phyloP scores from a whole-genome alignment of 1,140 invertebrate genomes.

The Aphelinus atriplicis region DNA sequence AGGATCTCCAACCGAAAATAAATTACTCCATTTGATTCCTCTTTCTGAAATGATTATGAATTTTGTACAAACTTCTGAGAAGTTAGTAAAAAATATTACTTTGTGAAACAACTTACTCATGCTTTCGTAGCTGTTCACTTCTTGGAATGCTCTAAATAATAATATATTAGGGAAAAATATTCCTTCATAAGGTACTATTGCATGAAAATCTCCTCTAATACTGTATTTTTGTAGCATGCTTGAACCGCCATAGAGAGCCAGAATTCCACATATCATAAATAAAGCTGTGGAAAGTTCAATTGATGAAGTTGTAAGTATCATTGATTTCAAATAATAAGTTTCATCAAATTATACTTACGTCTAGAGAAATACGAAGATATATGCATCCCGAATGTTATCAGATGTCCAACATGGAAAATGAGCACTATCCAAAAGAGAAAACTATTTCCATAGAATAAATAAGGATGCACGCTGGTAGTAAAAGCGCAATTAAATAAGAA shows the following conservation, averaged over 20 bases:
- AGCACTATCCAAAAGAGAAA: slow-evolving; percentile 61
- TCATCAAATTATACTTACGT: slow-evolving; percentile 43
- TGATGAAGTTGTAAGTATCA: background rate
- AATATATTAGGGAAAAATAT: slow-evolving; percentile 52
- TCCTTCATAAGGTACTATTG: slow-evolving; percentile 47
- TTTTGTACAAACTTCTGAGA: background rate
- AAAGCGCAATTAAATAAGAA: slow-evolving; percentile 57
- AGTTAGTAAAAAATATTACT: slow-evolving; percentile 33
- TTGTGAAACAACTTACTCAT: slow-evolving; percentile 44
- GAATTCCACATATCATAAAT: slow-evolving; percentile 46
- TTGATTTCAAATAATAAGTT: slow-evolving; percentile 1
- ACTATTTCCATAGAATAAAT: slow-evolving; percentile 58
- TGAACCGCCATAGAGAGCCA: slow-evolving; percentile 47
- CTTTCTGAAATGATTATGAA: slow-evolving; percentile 59
- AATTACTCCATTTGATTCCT: slow-evolving; percentile 71
- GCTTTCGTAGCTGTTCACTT: slow-evolving; percentile 50
- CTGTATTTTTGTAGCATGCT: slow-evolving; percentile 48
- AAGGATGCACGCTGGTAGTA: slow-evolving; percentile 52
- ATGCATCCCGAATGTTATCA: slow-evolving; percentile 60
- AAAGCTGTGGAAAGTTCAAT: slow-evolving; percentile 44
- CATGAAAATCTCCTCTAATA: slow-evolving; percentile 42
- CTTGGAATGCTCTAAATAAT: slow-evolving; percentile 46
- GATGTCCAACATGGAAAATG: slow-evolving; percentile 54
- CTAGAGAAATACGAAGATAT: slow-evolving; percentile 59
- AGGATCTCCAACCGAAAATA: slow-evolving; percentile 63